Evolutionary conservation across 2,888 invertebrate genomes (phyloP).

Genomic region (Eubasilissa splendida): DNA sequence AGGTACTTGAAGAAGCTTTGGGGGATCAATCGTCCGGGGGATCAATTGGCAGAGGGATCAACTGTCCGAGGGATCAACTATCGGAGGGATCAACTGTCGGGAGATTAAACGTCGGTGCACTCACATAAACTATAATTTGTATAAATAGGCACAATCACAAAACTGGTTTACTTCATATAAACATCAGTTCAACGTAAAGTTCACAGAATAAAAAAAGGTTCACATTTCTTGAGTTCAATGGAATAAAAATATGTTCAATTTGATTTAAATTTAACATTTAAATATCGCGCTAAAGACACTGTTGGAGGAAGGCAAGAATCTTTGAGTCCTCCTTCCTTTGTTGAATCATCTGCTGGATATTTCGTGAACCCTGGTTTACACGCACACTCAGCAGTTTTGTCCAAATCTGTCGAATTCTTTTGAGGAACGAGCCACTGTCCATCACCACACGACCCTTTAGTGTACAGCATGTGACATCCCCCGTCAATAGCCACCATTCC

Average conservation of each 20-base stretch:
- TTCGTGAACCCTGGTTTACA: conserved; percentile 79
- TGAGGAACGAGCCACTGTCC: conserved; percentile 73
- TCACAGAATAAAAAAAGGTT: neutral
- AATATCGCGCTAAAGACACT: conserved; percentile 77
- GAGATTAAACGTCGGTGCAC: too few species aligned
- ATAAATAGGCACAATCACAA: too few species aligned
- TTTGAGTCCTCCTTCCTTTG: conserved; percentile 63
- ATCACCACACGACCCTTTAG: conserved; percentile 82
- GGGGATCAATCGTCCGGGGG: too few species aligned
- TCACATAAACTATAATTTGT: too few species aligned
- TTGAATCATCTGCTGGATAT: conserved; percentile 62
- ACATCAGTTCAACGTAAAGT: neutral
- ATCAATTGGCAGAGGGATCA: too few species aligned
- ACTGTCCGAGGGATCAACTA: too few species aligned
- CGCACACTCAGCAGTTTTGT: conserved; percentile 74
- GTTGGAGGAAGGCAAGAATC: conserved; percentile 75
- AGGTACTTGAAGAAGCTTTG: too few species aligned
- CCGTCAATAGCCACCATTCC: conserved; percentile 79
- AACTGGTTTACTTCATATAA: neutral
- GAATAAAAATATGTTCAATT: neutral
- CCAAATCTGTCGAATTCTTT: conserved; percentile 59
- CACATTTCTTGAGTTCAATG: conserved; percentile 43
- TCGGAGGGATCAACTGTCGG: too few species aligned
- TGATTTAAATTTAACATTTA: conserved; percentile 68
- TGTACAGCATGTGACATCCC: conserved; percentile 84